Evolutionary conservation across 2,797 vertebrate species (phyloP), one percentile per base, ranked within the genome.

Genomic region (Leptodactylus fallax): DNA sequence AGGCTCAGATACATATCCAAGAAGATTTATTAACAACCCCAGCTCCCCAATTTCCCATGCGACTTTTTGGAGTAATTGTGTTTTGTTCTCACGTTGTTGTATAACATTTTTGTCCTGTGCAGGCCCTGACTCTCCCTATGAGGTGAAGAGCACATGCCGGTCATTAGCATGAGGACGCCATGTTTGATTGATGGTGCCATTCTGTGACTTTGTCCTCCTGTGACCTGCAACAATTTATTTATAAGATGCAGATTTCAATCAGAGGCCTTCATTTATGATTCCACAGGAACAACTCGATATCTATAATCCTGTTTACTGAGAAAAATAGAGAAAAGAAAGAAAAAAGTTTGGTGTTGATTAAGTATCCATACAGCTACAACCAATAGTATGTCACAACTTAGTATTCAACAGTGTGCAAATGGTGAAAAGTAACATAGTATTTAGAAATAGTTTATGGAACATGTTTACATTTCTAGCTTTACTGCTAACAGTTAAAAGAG

Each of bases 1-100:
- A 67, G 45, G 27, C 23, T 81, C 25, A 45, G 47, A 67, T 56
- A 76, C 74, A 3, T 11, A 53, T 76, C 74, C 49, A 23, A n/a
- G 72, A 27, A 51, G 6, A 2, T 78, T 76, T 67, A 67, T 47
- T 25, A 67, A 55, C 72, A 51, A 5, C 47, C 74, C 74, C 45
- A n/a, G 63, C 16, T 53, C n/a, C 79, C 76, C 53, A 79, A 53
- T 85, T 85, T 85, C 79, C 79, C 51, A 79, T 78, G 36, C 45
- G 3, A 90, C 53, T 56, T 83, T 87, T 83, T 25, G 61, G 61
- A 21, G 27, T 82, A 82, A 49, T 82, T 87, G 47, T 83, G 7
- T 67, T 87, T 65, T 67, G 74, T 58, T 63, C 80, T 78, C 71
- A 87, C 14, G 76, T 78, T 51, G 60, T 53, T 72, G 77, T 45